These are phyloP conservation scores for Xanthia togata DNA, from an alignment of 2,888 invertebrate genomes.

Conservation along the genomic window DNA sequence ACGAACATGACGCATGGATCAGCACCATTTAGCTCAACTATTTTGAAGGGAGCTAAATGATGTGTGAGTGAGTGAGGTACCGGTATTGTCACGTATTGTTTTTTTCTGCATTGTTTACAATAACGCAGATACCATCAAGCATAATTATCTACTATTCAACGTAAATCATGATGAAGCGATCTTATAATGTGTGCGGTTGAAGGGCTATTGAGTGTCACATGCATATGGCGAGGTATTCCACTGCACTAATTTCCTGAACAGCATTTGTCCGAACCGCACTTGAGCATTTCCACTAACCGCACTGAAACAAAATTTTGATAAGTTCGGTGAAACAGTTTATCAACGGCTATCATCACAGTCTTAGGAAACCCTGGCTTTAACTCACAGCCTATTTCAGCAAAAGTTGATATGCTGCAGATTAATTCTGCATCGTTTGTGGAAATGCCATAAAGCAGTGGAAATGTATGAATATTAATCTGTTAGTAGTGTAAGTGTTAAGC, in stretches of 20 bases:
- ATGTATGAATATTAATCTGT: neutral
- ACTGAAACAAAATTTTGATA: too few relatives aligned
- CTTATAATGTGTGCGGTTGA: neutral
- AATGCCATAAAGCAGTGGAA: neutral
- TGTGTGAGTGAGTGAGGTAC: too few relatives aligned
- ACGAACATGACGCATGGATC: too few relatives aligned
- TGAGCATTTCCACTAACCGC: too few relatives aligned
- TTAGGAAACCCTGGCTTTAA: neutral
- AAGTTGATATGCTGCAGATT: slow-evolving; percentile 14
- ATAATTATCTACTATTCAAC: neutral
- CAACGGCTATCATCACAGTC: too few relatives aligned
- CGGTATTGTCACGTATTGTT: neutral
- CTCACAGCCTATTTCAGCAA: slow-evolving; percentile 17
- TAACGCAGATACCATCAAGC: neutral
- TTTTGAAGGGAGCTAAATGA: too few relatives aligned
- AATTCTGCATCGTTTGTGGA: slow-evolving; percentile 1
- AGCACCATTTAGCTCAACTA: too few relatives aligned
- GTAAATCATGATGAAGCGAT: neutral
- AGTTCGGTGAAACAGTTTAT: too few relatives aligned
- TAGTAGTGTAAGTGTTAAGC: neutral
- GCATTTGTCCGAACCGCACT: too few relatives aligned
- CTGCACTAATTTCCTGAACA: too few relatives aligned
- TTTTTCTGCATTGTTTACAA: neutral
- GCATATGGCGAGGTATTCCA: neutral
- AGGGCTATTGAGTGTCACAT: neutral